Percentiles rank a stretch among this genome's conserved stretches.
phyloP scores from a whole-genome alignment of 2,797 vertebrate genomes.

The Falco concolor region DNA sequence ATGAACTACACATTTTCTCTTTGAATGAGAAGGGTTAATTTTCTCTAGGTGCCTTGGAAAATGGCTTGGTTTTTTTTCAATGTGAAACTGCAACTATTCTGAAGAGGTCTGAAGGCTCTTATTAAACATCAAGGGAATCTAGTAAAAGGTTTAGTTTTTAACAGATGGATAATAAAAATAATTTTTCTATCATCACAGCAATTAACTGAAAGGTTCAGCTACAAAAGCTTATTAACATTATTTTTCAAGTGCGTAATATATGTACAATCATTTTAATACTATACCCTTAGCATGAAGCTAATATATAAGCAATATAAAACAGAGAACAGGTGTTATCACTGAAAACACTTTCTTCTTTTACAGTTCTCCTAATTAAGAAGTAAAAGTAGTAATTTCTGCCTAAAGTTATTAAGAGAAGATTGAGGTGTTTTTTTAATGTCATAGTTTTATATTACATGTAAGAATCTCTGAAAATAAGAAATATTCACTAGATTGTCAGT shows the following conservation, averaged over 20 bases:
- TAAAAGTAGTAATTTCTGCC: background rate
- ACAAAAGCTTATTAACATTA: background rate
- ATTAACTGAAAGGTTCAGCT: background rate
- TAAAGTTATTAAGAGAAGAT: background rate
- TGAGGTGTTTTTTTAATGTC: background rate
- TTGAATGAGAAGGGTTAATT: background rate
- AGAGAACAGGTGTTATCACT: background rate
- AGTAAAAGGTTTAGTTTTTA: background rate
- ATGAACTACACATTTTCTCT: background rate
- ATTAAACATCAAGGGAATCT: background rate
- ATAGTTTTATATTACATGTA: background rate
- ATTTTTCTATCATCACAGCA: background rate
- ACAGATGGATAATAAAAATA: background rate
- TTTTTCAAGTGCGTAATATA: background rate
- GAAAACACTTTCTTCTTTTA: background rate
- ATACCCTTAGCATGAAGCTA: background rate
- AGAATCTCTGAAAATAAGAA: background rate
- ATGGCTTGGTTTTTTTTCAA: background rate
- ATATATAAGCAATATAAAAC: background rate
- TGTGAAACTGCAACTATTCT: background rate
- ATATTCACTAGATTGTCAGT: background rate
- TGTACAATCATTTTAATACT: background rate
- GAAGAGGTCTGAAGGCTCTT: background rate
- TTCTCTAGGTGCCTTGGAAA: background rate
- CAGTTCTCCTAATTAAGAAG: background rate